A percentile compares a stretch with the other conserved stretches of the same genome.
phyloP scores from a whole-genome alignment of 1,140 invertebrate species.

The Diabrotica virgifera region DNA sequence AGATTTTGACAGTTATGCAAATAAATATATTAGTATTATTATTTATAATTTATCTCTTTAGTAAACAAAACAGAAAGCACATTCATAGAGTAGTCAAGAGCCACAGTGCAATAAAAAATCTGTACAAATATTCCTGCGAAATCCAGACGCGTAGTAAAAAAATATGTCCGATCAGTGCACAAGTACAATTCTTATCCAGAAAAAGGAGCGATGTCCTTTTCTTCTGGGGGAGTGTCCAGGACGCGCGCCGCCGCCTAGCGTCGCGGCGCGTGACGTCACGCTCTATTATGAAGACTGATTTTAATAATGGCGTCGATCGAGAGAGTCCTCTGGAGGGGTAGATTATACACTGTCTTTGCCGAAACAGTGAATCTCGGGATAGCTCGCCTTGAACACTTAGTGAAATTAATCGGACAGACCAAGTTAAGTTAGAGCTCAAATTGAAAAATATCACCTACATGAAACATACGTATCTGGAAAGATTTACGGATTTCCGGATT shows the following conservation, averaged over 20 bases:
- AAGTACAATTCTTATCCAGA: conserved; percentile 8
- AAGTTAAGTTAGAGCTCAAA: conserved; percentile 38
- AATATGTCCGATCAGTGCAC: conserved; percentile 1
- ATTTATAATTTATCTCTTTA: too few species aligned
- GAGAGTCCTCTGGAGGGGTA: conserved; percentile 19
- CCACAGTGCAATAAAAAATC: too few species aligned
- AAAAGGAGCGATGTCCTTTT: conserved; percentile 9
- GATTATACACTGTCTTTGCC: conserved; percentile 14
- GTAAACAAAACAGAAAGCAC: too few species aligned
- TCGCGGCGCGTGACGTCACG: conserved; percentile 37
- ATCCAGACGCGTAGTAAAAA: background rate
- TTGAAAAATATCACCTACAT: conserved; percentile 41
- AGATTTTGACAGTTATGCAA: too few species aligned
- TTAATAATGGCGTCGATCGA: conserved; percentile 41
- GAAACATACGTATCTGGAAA: conserved; percentile 28
- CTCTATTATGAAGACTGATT: conserved; percentile 37
- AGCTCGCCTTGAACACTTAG: conserved; percentile 40
- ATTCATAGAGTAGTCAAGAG: too few species aligned
- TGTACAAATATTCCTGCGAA: too few species aligned
- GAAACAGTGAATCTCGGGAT: conserved; percentile 39
- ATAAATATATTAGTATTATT: too few species aligned
- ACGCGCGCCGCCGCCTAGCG: conserved; percentile 38
- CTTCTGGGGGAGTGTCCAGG: conserved; percentile 34
- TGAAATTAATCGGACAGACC: conserved; percentile 38
- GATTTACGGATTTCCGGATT: conserved; percentile 24